These are phyloP conservation scores for Habroteleia sp. DNA, from an alignment of 2,888 invertebrate genomes.

Conservation along the genomic window DNA sequence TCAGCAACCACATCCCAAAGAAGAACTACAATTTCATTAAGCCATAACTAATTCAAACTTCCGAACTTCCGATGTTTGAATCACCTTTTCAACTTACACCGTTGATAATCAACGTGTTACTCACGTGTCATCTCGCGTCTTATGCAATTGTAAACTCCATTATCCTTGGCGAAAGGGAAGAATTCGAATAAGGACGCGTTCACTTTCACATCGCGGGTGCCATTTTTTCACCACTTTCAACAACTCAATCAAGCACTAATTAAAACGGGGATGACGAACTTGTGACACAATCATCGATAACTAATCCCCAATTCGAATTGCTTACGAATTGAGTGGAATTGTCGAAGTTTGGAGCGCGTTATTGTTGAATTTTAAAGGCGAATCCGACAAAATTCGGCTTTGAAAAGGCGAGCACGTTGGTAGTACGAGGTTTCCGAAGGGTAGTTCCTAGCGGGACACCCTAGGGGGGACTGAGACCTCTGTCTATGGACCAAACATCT, in stretches of 20 bases:
- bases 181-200: slow-evolving; percentile 22
- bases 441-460: slow-evolving; percentile 77
- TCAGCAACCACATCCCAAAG: no score
- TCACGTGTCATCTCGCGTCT: slow-evolving; percentile 54
- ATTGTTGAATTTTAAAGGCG: slow-evolving; percentile 9
- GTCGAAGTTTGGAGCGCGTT: neutral
- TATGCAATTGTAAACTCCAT: slow-evolving; percentile 44
- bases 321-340: slow-evolving; percentile 1
- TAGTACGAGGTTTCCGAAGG: slow-evolving; percentile 67
- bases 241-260: no score
- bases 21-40: no score
- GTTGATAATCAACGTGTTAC: no score
- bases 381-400: slow-evolving; percentile 3
- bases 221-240: slow-evolving; percentile 19
- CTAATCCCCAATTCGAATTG: slow-evolving; percentile 8
- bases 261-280: no score
- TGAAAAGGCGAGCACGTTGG: slow-evolving; percentile 16
- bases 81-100: slow-evolving; percentile 7
- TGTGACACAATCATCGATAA: no score
- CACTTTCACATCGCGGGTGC: slow-evolving; percentile 40
- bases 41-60: no score
- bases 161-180: slow-evolving; percentile 25
- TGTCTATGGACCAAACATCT: slow-evolving; percentile 79
- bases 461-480: slow-evolving; percentile 77
- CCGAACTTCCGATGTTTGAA: no score